Evolutionary conservation across 2,113 vertebrate genomes (phyloP).

Genomic region (Macquaria ambigua): DNA sequence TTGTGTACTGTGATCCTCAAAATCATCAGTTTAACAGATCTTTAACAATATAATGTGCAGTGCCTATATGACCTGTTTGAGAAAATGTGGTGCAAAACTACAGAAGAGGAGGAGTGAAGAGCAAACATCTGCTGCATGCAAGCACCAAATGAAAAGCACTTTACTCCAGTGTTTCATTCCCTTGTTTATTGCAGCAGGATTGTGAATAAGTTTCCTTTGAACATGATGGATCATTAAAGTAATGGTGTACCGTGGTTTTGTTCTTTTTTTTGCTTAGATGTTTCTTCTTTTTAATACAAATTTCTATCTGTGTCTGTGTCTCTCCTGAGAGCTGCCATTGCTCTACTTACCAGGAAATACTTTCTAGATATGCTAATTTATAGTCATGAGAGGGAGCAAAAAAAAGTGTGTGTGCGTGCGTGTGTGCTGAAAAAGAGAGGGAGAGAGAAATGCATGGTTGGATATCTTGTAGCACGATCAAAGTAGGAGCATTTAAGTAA

Average conservation of each 20-base stretch:
- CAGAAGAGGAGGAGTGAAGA: slow-evolving; percentile 56
- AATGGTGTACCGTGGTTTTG: slow-evolving; percentile 82
- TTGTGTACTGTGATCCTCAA: neutral
- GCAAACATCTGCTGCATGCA: slow-evolving; percentile 72
- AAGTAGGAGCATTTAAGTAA: slow-evolving; percentile 49
- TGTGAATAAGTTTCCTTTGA: slow-evolving; percentile 81
- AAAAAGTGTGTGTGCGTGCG: slow-evolving; percentile 26
- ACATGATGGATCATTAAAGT: slow-evolving; percentile 86
- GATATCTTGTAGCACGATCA: slow-evolving; percentile 51
- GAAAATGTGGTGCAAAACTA: slow-evolving; percentile 39
- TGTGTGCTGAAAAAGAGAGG: slow-evolving; percentile 8
- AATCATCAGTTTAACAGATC: slow-evolving; percentile 26
- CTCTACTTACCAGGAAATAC: slow-evolving; percentile 86
- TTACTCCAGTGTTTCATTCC: slow-evolving; percentile 79
- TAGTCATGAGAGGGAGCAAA: slow-evolving; percentile 61
- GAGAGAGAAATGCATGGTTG: slow-evolving; percentile 35
- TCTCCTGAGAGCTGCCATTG: slow-evolving; percentile 82
- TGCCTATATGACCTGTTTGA: slow-evolving; percentile 37
- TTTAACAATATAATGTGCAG: neutral
- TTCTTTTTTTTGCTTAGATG: slow-evolving; percentile 82
- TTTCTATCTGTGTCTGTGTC: slow-evolving; percentile 74
- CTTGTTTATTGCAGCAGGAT: slow-evolving; percentile 77
- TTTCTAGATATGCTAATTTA: slow-evolving; percentile 84
- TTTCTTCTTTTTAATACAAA: slow-evolving; percentile 82
- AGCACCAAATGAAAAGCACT: slow-evolving; percentile 73